These are phyloP conservation scores for Lampropteryx suffumata DNA, from an alignment of 2,888 invertebrate genomes.

Conservation along the genomic window DNA sequence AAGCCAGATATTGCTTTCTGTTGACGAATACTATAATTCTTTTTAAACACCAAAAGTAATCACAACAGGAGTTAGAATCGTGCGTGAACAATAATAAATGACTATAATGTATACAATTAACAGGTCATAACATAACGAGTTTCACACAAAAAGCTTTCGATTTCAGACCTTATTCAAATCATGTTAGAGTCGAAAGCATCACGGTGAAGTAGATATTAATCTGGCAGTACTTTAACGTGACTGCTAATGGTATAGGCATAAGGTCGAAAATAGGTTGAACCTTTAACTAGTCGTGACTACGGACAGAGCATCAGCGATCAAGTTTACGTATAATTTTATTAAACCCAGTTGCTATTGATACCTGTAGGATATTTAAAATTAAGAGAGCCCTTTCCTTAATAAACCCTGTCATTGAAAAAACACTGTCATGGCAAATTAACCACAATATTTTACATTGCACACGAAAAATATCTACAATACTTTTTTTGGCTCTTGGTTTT, in stretches of 20 bases:
- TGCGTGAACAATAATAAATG: constrained; percentile 28
- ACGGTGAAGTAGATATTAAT: constrained; percentile 31
- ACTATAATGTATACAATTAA: constrained; percentile 23
- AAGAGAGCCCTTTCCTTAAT: constrained; percentile 15
- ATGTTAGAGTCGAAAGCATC: constrained; percentile 34
- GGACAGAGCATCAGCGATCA: constrained; percentile 28
- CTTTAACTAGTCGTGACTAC: constrained; percentile 24
- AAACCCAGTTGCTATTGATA: constrained; percentile 34
- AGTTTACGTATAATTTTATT: constrained; percentile 23
- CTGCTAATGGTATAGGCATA: constrained; percentile 25
- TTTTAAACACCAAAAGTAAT: constrained; percentile 44
- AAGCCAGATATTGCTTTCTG: constrained; percentile 32
- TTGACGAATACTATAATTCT: constrained; percentile 49
- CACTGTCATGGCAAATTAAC: constrained; percentile 1
- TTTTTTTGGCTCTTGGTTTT: background rate
- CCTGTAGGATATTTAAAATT: constrained; percentile 1
- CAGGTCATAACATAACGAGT: constrained; percentile 31
- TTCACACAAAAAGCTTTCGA: constrained; percentile 37
- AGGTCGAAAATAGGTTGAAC: constrained; percentile 31
- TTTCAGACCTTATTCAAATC: constrained; percentile 23
- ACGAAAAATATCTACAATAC: constrained; percentile 16
- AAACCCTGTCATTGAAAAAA: constrained; percentile 21
- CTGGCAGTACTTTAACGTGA: constrained; percentile 25
- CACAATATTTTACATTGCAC: background rate
- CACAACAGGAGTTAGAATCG: constrained; percentile 43